Evolutionary conservation across 2,888 invertebrate genomes (phyloP).

Genomic region (Lymantria monacha): DNA sequence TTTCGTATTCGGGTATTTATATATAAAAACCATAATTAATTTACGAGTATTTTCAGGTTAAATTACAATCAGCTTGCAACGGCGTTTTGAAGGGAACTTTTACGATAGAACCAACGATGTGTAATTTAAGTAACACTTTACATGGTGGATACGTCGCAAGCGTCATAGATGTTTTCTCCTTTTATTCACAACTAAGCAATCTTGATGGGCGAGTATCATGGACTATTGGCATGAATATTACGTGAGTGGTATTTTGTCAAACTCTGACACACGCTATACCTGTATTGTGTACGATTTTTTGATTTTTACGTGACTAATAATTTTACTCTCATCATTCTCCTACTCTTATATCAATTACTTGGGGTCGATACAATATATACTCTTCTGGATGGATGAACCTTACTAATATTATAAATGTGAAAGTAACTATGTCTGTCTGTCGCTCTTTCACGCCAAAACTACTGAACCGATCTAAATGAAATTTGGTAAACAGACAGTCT

Average conservation of each 20-base stretch:
- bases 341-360: too few species aligned
- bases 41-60: conserved; percentile 29
- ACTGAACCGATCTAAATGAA: too few species aligned
- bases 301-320: background rate
- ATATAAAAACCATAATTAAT: too few species aligned
- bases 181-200: conserved; percentile 35
- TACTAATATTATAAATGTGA: too few species aligned
- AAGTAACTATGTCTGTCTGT: too few species aligned
- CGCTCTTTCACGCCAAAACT: too few species aligned
- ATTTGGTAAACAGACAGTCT: too few species aligned
- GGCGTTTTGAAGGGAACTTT: conserved; percentile 36
- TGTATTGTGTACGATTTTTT: background rate
- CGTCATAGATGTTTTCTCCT: conserved; percentile 37
- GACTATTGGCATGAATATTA: conserved; percentile 41
- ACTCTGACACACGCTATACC: background rate
- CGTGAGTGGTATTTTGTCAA: conserved; percentile 32
- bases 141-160: conserved; percentile 50
- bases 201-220: conserved; percentile 33
- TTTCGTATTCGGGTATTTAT: too few species aligned
- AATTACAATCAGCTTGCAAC: conserved; percentile 30
- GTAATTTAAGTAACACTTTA: conserved; percentile 36
- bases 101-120: conserved; percentile 42
- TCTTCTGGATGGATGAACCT: too few species aligned
- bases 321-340: too few species aligned
- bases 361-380: too few species aligned